Percentiles rank a stretch among this genome's conserved stretches.
phyloP scores from a whole-genome alignment of 1,140 invertebrate genomes.

The Bactericera cockerelli region DNA sequence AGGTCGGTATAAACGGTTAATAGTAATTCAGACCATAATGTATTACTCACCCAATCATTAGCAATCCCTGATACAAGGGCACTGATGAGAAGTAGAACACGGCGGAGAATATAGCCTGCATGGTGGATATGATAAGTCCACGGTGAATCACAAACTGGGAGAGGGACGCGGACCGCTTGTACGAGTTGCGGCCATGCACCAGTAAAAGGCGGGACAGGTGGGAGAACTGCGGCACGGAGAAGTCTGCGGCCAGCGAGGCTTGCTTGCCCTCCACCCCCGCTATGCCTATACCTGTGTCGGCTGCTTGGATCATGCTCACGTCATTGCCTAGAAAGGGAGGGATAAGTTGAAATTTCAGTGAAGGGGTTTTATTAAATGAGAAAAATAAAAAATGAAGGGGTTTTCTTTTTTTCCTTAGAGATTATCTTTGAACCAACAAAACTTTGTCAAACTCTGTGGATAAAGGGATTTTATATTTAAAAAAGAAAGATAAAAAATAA shows the following conservation, averaged over 20 bases:
- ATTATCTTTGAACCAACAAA: no score
- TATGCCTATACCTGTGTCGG: conserved; percentile 92
- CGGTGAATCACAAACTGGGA: conserved; percentile 98
- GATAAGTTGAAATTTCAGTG: no score
- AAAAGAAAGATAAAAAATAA: no score
- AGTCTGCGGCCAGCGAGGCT: conserved; percentile 96
- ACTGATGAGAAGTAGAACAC: conserved; percentile 98
- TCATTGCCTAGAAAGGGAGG: conserved; percentile 40
- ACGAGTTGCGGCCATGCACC: conserved; percentile 89
- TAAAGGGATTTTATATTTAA: no score
- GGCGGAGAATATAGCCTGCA: conserved; percentile 97
- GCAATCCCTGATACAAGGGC: conserved; percentile 91
- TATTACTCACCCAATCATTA: conserved; percentile 78
- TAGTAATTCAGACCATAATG: no score
- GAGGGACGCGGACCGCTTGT: conserved; percentile 87
- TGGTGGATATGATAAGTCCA: conserved; percentile 94
- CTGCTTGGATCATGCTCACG: conserved; percentile 87
- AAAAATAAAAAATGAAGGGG: no score
- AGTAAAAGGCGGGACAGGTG: conserved; percentile 71
- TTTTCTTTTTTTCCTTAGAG: no score
- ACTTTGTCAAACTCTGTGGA: no score
- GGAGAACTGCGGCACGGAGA: conserved; percentile 87
- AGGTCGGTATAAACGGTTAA: no score
- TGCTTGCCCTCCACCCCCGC: conserved; percentile 88
- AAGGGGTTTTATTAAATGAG: no score